These are phyloP conservation scores for Catharus ustulatus DNA, from an alignment of 2,797 vertebrate genomes.

Conservation along the genomic window DNA sequence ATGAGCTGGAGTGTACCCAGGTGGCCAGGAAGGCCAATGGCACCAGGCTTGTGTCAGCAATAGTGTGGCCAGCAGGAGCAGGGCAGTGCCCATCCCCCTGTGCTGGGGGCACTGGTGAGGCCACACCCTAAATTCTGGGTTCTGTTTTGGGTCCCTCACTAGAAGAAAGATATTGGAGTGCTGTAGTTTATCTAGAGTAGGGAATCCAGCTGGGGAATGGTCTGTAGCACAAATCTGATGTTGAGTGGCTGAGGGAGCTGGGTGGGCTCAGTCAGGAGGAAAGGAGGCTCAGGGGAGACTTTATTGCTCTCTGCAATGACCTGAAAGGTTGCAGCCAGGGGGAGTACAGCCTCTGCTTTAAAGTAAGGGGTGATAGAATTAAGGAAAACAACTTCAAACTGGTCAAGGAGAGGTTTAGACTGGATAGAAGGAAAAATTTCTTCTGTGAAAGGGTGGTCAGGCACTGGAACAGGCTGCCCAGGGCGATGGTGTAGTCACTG, in stretches of 20 bases:
- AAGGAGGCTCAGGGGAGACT: not conserved
- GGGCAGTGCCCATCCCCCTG: not conserved
- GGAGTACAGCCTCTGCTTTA: not conserved
- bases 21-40: no score
- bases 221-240: no score
- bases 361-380: not conserved
- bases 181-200: fast-evolving
- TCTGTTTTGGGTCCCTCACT: not conserved
- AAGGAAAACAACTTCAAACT: not conserved
- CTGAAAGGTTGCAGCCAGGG: not conserved
- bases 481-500: not conserved
- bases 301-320: not conserved
- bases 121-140: fast-evolving
- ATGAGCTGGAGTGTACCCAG: no score
- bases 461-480: not conserved
- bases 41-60: no score
- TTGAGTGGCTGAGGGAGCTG: not conserved
- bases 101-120: not conserved
- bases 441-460: not conserved
- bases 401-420: not conserved
- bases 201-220: fast-evolving
- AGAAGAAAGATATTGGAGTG: fast-evolving
- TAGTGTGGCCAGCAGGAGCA: not conserved
- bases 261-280: not conserved
- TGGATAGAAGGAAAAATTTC: not conserved